Conservation (phyloP, 2,113 vertebrate genomes). For the Dromaius novaehollandiae region DNA sequence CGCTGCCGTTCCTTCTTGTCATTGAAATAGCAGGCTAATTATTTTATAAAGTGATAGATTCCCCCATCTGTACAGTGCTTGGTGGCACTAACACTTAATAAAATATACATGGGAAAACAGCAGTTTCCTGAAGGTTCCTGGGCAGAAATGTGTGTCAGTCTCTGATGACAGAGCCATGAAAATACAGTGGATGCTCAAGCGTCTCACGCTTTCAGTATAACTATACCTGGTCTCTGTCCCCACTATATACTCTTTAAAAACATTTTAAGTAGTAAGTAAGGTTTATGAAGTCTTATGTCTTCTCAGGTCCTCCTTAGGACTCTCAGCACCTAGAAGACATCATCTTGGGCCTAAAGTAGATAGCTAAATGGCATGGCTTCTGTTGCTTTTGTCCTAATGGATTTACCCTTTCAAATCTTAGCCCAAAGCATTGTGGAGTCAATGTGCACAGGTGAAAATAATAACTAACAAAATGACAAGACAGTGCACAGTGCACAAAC, state of each 20-base stretch:
- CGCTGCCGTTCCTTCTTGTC: not conserved
- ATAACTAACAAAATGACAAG: not conserved
- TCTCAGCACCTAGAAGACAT: not conserved
- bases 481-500: not conserved
- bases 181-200: not conserved
- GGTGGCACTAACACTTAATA: conserved; percentile 27
- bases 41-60: conserved; percentile 32
- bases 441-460: not conserved
- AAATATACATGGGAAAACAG: conserved; percentile 40
- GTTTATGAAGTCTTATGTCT: not conserved
- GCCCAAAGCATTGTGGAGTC: not conserved
- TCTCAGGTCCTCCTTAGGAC: not conserved
- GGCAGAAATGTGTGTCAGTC: not conserved
- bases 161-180: not conserved
- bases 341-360: not conserved
- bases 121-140: conserved; percentile 2
- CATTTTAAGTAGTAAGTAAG: not conserved
- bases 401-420: not conserved
- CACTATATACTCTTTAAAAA: not conserved
- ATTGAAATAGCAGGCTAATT: conserved; percentile 2
- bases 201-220: not conserved
- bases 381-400: not conserved
- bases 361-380: not conserved
- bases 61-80: conserved; percentile 12
- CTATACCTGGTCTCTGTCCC: not conserved